Base-by-base conservation (phyloP, 2,113 vertebrate species). In the Oceanites oceanicus region DNA sequence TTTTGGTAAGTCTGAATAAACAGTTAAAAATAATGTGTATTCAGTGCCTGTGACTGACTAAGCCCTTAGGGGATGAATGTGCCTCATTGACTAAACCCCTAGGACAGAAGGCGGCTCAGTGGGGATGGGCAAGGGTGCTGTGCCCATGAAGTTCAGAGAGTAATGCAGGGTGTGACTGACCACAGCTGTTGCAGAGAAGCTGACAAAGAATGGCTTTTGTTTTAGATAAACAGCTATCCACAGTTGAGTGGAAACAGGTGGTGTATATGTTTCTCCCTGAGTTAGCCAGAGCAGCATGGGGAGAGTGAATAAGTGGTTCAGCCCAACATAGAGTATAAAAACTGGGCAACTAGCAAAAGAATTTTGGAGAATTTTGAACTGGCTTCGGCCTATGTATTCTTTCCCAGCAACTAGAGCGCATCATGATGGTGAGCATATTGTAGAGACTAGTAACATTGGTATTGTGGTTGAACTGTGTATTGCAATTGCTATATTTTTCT, bases 21-120 rank as follows among this genome's bases (percentile, higher is more conserved):
- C 11, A 3, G 13, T 72, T 38, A 65, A 79, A 75, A 68, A 16
- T 13, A 16, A 45, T 7, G 1, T 50, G 53, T 23, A 11, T 29
- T 44, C 73, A 86, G 30, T 68, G 47, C 32, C 29, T 63, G 27
- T 62, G 58, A 32, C 9, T 77, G 63, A 34, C 21, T 36, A 8
- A 68, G 15, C 15, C 18, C 27, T 55, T 15, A 0, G 2, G 30
- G 26, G 18, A 8, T n/a, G n/a, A 59, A 13, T 11, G 34, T 50
- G 82, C 32, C 32, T 62, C 7, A 12, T 2, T 70, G 56, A 29
- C 29, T 27, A 34, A 56, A 32, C 2, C 20, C 50, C 26, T 10
- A 0, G 11, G 10, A 44, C 3, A 3, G 9, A 14, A 71, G 36
- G 20, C 42, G 32, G 40, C 8, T 72, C 4, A 0, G 15, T 38